phyloP scores from a whole-genome alignment of 2,113 vertebrate species.

The Bubo bubo region DNA sequence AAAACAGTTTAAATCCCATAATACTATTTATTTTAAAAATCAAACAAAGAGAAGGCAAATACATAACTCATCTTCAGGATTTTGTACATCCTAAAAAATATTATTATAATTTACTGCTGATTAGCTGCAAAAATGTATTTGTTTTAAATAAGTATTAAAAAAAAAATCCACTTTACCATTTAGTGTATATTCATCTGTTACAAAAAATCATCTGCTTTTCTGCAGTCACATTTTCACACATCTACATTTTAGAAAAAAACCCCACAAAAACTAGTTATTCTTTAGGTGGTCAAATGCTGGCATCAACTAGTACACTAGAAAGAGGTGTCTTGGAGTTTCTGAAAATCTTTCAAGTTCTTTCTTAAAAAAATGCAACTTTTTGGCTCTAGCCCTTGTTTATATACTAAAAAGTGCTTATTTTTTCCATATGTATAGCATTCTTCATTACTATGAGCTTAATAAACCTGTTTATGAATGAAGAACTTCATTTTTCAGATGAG shows the following conservation, averaged over 20 bases:
- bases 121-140: not conserved
- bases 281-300: not conserved
- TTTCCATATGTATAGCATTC: not conserved
- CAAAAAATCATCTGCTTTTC: not conserved
- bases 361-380: not conserved
- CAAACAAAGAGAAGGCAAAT: not conserved
- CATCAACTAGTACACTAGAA: not conserved
- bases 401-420: not conserved
- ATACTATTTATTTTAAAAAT: not conserved
- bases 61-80: not conserved
- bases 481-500: not conserved
- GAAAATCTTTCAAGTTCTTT: not conserved
- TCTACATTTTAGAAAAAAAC: slow-evolving; percentile 8
- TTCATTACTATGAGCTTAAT: not conserved
- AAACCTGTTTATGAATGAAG: not conserved
- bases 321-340: not conserved
- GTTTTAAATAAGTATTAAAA: not conserved
- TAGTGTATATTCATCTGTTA: not conserved
- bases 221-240: not conserved
- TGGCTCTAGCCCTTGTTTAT: not conserved
- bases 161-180: not conserved
- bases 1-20: not conserved
- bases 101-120: not conserved
- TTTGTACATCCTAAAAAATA: not conserved
- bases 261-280: not conserved